A percentile compares a stretch with the other conserved stretches of the same genome.
Evolutionary conservation across 1,140 invertebrate genomes (phyloP).

Genomic region (Hycleus phaleratus): DNA sequence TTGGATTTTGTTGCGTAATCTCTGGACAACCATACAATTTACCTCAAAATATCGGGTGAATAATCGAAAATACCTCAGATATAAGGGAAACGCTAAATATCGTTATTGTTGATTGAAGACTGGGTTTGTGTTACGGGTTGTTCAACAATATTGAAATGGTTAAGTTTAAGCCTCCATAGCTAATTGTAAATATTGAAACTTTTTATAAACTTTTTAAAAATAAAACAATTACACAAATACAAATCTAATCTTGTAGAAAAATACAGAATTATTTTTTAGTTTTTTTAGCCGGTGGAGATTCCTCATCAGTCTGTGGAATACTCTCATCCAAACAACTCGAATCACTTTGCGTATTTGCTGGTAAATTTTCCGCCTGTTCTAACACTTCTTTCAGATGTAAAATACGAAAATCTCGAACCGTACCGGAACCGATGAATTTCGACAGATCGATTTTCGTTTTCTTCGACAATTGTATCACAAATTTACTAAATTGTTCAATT

Average conservation of each 20-base stretch:
- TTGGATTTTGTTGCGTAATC: constrained; percentile 84
- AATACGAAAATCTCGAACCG: constrained; percentile 51
- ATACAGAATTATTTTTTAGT: background rate
- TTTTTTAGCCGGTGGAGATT: background rate
- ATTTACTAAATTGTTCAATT: constrained; percentile 54
- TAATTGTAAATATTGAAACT: background rate
- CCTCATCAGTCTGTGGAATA: background rate
- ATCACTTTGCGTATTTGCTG: constrained; percentile 20
- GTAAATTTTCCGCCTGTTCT: constrained; percentile 34
- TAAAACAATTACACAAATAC: background rate
- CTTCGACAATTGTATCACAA: constrained; percentile 48
- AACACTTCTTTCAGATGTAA: constrained; percentile 43
- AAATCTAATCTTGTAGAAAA: background rate
- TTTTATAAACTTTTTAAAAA: background rate
- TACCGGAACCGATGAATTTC: constrained; percentile 47
- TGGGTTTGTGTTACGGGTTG: background rate
- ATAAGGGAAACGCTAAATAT: background rate
- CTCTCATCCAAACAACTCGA: constrained; percentile 1
- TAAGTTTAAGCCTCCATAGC: no score
- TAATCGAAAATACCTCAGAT: background rate
- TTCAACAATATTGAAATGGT: background rate
- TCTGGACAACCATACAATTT: constrained; percentile 5
- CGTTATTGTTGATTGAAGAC: background rate
- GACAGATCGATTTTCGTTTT: constrained; percentile 49
- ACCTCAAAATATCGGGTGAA: constrained; percentile 11